Evolutionary conservation across 2,888 invertebrate species (phyloP).

Genomic region (Macrosiphum euphorbiae): DNA sequence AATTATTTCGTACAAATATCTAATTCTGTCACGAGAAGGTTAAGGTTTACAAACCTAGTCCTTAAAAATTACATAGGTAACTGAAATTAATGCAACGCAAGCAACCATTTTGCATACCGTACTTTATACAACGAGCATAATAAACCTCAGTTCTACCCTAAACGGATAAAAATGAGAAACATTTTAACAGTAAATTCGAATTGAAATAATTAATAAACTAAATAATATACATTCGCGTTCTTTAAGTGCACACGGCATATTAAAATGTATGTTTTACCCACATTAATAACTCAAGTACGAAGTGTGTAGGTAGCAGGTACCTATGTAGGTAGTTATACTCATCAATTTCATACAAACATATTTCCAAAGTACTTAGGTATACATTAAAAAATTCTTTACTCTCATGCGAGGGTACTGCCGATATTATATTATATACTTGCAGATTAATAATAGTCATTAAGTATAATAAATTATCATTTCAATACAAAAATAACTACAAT

Average conservation of each 20-base stretch:
- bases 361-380: background rate
- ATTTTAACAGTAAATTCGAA: background rate
- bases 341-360: background rate
- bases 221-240: background rate
- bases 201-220: background rate
- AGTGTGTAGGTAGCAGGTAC: background rate
- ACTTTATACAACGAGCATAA: background rate
- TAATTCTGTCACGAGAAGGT: background rate
- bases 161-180: background rate
- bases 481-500: background rate
- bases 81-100: background rate
- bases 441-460: background rate
- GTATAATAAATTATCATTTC: background rate
- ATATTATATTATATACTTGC: background rate
- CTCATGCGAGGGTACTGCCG: background rate
- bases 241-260: background rate
- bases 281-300: background rate
- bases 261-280: background rate
- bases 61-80: background rate
- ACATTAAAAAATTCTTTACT: background rate
- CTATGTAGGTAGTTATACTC: background rate
- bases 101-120: background rate
- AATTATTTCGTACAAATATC: background rate
- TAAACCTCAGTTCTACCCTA: background rate
- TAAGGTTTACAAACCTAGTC: background rate